Evolutionary conservation across 2,797 vertebrate genomes (phyloP).

Genomic region (Sebastolobus altivelis): DNA sequence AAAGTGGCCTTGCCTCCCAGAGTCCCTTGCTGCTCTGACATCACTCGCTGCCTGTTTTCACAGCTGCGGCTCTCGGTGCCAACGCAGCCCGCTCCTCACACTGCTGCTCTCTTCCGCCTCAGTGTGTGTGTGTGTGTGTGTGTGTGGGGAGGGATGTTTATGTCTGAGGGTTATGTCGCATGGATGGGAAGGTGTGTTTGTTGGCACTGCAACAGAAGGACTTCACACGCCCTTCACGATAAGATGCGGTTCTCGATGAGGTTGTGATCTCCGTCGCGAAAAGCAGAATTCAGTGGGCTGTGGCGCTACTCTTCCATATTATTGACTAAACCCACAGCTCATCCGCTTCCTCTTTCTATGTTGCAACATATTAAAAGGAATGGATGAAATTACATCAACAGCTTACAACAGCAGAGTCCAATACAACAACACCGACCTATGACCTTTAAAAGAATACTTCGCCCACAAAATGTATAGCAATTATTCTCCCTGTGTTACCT

Average conservation of each 20-base stretch:
- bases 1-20: conserved; percentile 76
- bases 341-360: conserved; percentile 8
- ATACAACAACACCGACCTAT: neutral
- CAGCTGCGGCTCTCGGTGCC: conserved; percentile 76
- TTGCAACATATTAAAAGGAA: neutral
- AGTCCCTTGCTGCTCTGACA: conserved; percentile 80
- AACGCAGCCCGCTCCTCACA: conserved; percentile 57
- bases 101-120: conserved; percentile 50
- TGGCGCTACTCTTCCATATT: neutral
- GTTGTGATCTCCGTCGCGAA: neutral
- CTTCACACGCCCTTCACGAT: conserved; percentile 28
- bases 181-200: conserved; percentile 50
- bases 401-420: neutral
- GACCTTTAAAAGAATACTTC: neutral
- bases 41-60: conserved; percentile 82
- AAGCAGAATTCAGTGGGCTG: neutral
- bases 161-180: conserved; percentile 57
- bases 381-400: neutral
- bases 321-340: neutral
- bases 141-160: conserved; percentile 56
- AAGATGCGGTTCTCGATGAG: neutral
- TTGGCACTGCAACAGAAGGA: conserved; percentile 45
- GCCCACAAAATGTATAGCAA: no score
- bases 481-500: no score
- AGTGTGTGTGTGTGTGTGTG: conserved; percentile 28